A percentile compares a stretch with the other conserved stretches of the same genome.
Conservation (phyloP, 1,140 invertebrate genomes). For the Eriosoma lanigerum region DNA sequence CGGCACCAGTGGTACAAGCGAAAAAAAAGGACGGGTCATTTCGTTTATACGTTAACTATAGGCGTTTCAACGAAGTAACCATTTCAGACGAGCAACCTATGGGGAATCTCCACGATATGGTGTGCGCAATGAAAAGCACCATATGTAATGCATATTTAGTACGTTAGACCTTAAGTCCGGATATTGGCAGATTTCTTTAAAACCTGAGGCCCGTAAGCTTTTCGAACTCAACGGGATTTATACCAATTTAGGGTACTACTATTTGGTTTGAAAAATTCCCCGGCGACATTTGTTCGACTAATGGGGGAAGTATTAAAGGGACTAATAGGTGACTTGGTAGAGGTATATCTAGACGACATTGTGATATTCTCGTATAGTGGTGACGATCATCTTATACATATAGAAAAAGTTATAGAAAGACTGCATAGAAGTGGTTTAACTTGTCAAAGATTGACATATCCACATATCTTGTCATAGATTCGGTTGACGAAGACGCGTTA, state of each 20-base stretch:
- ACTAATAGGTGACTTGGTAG: too few relatives aligned
- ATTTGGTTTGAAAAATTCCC: too few relatives aligned
- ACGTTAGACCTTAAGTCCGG: neutral
- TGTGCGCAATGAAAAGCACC: neutral
- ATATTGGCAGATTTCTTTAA: conserved; percentile 2
- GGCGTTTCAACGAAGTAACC: conserved; percentile 52
- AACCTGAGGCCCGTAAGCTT: neutral
- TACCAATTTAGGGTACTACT: too few relatives aligned
- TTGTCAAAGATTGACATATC: neutral
- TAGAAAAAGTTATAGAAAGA: too few relatives aligned
- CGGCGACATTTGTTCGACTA: too few relatives aligned
- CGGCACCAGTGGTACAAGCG: conserved; percentile 56
- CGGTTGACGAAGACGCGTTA: too few relatives aligned
- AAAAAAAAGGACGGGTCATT: conserved; percentile 60
- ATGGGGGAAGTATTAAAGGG: too few relatives aligned
- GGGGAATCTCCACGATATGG: neutral
- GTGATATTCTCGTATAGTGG: too few relatives aligned
- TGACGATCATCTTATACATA: too few relatives aligned
- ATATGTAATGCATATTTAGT: neutral
- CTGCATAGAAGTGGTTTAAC: too few relatives aligned
- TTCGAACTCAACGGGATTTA: neutral
- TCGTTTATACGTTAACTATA: conserved; percentile 60
- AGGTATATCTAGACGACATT: too few relatives aligned
- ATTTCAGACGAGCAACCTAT: neutral
- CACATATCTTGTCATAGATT: neutral